Evolutionary conservation across 1,140 invertebrate species (phyloP), one percentile per base, ranked within the genome.

Genomic region (Papilio xuthus): DNA sequence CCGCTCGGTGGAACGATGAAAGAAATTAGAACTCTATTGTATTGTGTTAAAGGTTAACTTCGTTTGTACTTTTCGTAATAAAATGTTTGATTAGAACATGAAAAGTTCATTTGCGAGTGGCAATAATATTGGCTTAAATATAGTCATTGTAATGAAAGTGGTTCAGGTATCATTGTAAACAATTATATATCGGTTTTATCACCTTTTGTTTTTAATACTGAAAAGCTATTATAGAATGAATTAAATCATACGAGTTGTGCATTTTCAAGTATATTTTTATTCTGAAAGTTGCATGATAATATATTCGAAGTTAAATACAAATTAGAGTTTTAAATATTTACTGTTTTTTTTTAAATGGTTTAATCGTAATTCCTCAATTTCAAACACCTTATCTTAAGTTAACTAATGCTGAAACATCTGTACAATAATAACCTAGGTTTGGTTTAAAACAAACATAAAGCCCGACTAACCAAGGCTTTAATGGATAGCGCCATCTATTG

Each of bases 1-100:
- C 82, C 80, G 80, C 83, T 80, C 78, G 85, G 85, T 81, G 84
- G 80, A 83, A 84, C 82, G 82, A 53, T 79, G 80, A 76, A 74
- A 69, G 70, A 74, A 53, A 75, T 81, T 80, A 77, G 77, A 69
- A 78, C 72, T 70, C 37, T 78, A 81, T 84, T 80, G 0, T n/a
- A 18, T 13, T 23, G 74, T 23, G 18, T 23, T 76, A 76, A 0
- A 7, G 10, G 4, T 13, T 23, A 76, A 15, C 42, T 41, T 76
- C n/a, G 32, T 20, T 15, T 76, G 74, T 20, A 60, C 0, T 32
- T n/a, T 41, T 60, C 2, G 7, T 41, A 63, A 76, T 60, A 9
- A 73, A 42, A 73, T 50, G 42, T 41, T 63, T 41, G 32, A 53
- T 76, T 76, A 63, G 50, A 32, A 28, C 28, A 76, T 63, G 74